Evolutionary conservation across 53 echinoderm and acorn worm genomes (phyloP), one percentile per base, ranked within the genome.

Genomic region (Arbacia lixula): DNA sequence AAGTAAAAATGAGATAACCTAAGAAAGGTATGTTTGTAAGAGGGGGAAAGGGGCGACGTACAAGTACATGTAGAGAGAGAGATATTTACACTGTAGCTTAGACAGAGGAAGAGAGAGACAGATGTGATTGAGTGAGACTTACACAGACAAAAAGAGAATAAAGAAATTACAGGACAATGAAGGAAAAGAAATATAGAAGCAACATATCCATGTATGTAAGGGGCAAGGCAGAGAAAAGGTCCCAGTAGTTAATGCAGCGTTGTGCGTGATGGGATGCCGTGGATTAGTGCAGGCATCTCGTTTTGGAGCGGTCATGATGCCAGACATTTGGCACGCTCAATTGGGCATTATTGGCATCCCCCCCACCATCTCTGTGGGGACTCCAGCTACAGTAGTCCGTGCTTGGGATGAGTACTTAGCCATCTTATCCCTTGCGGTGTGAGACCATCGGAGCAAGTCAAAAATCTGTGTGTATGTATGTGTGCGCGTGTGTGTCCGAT

Each of bases 251-350:
- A 71, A 46, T 46, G 49, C 50, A n/a, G 28, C 49, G 36, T 17
- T n/a, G n/a, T 71, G 49, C 8, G 8, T 34, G 61, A 60, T 60
- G 60, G 60, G 79, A 78, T 41, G 60, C 40, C 35, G 60, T 37
- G 60, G 79, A 78, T 78, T 41, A 78, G 60, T 36, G 39, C 39
- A 33, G n/a, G 34, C 76, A 76, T 76, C 76, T 78, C 41, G 58
- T 40, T 60, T n/a, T 39, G 36, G 41, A 20, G 6, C 29, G 60
- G 38, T 60, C 42, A 60, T 78, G 79, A 78, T 60, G 42, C 60
- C 79, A 58, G 79, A 78, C 79, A 60, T 78, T 78, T 60, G 79
- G 79, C 79, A 78, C 60, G 79, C 79, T 60, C 79, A 78, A 78
- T 78, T 78, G 79, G 79, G 60, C 79, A 78, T 58, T 78, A 78